phyloP scores from a whole-genome alignment of 2,113 vertebrate genomes.

The Melospiza melodia region DNA sequence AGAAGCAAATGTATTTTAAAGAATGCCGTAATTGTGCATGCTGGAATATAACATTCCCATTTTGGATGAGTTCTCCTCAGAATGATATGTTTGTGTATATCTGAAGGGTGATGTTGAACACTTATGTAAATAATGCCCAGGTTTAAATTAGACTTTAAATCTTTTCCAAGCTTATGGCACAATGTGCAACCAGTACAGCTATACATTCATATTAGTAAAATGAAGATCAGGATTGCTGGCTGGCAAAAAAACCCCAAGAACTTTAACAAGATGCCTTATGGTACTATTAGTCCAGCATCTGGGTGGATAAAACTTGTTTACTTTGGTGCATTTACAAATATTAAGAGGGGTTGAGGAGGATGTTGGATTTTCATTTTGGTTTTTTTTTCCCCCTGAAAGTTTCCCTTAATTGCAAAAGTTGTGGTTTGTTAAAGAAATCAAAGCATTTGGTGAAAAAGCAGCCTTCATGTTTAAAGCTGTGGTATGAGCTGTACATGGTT shows the following conservation, averaged over 20 bases:
- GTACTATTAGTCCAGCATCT: constrained; percentile 77
- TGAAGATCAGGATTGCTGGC: background rate
- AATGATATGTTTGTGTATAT: background rate
- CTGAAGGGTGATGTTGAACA: constrained; percentile 36
- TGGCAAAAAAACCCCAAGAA: background rate
- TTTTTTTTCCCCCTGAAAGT: constrained; percentile 56
- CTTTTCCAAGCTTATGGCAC: background rate
- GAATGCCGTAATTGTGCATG: background rate
- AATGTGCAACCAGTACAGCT: background rate
- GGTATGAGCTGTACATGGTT: constrained; percentile 80
- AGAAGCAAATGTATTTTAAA: background rate
- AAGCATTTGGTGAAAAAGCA: constrained; percentile 74
- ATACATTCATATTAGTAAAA: background rate
- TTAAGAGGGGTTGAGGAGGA: background rate
- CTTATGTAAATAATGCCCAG: background rate
- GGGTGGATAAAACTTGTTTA: constrained; percentile 75
- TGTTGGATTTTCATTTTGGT: background rate
- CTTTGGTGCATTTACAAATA: constrained; percentile 82
- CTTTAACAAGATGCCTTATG: constrained; percentile 20
- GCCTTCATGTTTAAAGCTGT: constrained; percentile 83
- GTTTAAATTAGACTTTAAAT: background rate
- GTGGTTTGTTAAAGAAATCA: constrained; percentile 74
- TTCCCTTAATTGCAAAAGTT: constrained; percentile 76
- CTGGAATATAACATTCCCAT: constrained; percentile 3
- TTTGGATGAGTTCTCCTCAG: background rate